Evolutionary conservation across 2,113 vertebrate genomes (phyloP).

Genomic region (Ceuthmochares aereus): DNA sequence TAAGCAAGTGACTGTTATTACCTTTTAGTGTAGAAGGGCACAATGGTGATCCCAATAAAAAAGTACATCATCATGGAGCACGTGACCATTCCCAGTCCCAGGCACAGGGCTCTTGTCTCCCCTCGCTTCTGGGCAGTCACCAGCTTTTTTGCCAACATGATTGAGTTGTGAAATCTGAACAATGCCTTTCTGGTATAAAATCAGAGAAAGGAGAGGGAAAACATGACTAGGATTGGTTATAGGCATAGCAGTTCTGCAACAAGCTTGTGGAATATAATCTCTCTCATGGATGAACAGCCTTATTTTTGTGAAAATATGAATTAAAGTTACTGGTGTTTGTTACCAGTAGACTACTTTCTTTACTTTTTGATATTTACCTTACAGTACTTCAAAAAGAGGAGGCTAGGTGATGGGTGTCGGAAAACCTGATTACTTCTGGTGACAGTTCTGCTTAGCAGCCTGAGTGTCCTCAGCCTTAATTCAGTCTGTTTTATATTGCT

Average conservation of each 20-base stretch:
- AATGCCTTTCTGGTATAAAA: slow-evolving; percentile 2
- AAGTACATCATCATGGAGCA: slow-evolving; percentile 81
- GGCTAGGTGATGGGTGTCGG: background rate
- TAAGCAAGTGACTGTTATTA: slow-evolving; percentile 1
- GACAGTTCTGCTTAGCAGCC: background rate
- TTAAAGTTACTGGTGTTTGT: background rate
- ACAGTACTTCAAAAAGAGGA: background rate
- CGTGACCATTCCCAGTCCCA: slow-evolving; percentile 77
- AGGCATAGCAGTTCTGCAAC: background rate
- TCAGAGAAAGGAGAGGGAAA: background rate
- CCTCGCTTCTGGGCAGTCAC: slow-evolving; percentile 81
- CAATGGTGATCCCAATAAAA: slow-evolving; percentile 74
- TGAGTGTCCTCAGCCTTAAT: background rate
- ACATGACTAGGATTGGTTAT: background rate
- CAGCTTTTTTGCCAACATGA: slow-evolving; percentile 79
- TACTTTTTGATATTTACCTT: background rate
- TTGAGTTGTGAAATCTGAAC: background rate
- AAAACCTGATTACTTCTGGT: background rate
- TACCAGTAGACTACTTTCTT: background rate
- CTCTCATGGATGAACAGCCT: background rate
- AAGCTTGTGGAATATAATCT: background rate
- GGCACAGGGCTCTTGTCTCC: slow-evolving; percentile 78
- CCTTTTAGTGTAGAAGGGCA: slow-evolving; percentile 79
- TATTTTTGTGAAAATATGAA: background rate
- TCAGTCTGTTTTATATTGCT: background rate